Percentiles rank a stretch among this genome's conserved stretches.
Conservation (phyloP, 2,797 vertebrate genomes). For the Iguana delicatissima region DNA sequence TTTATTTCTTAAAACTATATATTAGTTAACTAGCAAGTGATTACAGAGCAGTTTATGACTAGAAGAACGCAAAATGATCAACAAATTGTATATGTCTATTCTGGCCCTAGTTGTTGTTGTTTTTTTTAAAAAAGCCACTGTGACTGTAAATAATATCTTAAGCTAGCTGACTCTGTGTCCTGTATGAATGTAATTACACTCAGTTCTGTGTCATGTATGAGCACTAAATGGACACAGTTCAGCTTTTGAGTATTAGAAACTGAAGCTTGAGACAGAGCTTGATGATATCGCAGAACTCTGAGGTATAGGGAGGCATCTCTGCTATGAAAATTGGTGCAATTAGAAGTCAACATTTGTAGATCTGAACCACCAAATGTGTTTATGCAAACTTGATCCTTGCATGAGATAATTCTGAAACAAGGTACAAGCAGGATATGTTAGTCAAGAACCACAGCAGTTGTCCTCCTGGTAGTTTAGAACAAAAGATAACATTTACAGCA, state of each 20-base stretch:
- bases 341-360: not conserved
- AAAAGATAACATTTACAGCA: not conserved
- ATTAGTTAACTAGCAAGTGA: not conserved
- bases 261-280: not conserved
- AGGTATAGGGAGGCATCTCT: not conserved
- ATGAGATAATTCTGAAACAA: not conserved
- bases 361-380: not conserved
- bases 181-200: no score
- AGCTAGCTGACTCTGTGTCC: no score
- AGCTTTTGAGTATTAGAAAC: not conserved
- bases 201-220: no score
- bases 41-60: not conserved
- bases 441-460: not conserved
- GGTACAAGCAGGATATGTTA: not conserved
- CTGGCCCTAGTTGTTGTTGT: not conserved
- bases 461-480: not conserved
- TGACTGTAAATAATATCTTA: no score
- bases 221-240: not conserved
- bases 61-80: not conserved
- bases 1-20: not conserved
- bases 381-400: not conserved
- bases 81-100: not conserved
- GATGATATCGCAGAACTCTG: no score
- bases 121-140: not conserved
- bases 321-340: not conserved